These are phyloP conservation scores for Nemotelus pantherinus DNA, from an alignment of 2,888 invertebrate species.

Conservation along the genomic window DNA sequence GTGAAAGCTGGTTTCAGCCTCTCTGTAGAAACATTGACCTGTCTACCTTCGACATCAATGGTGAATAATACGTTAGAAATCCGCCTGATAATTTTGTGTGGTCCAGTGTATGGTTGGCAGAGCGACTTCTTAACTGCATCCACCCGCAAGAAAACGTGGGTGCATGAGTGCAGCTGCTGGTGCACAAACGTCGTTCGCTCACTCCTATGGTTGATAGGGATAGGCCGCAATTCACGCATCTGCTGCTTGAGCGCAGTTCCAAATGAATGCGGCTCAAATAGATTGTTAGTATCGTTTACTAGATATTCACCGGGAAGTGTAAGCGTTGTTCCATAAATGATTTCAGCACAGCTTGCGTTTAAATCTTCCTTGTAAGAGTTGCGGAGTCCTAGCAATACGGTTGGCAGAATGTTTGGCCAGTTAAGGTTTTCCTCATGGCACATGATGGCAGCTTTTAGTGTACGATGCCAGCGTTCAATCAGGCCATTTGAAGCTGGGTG, in stretches of 20 bases:
- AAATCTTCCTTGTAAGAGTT: neutral
- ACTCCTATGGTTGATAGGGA: too few species aligned
- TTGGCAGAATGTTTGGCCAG: neutral
- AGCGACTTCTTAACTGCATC: neutral
- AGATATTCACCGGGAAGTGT: neutral
- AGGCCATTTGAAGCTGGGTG: slow-evolving; percentile 61
- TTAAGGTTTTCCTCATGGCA: slow-evolving; percentile 43
- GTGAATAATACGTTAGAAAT: too few species aligned
- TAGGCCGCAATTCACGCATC: neutral
- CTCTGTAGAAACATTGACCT: neutral
- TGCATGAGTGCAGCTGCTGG: neutral
- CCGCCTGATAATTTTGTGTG: too few species aligned
- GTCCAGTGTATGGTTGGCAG: too few species aligned
- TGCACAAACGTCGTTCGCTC: too few species aligned
- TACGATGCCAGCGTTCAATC: slow-evolving; percentile 61
- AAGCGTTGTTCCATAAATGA: neutral
- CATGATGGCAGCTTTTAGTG: slow-evolving; percentile 55
- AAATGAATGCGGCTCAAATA: neutral
- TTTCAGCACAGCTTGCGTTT: neutral
- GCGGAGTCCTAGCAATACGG: neutral
- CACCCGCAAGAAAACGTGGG: neutral
- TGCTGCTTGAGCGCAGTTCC: neutral
- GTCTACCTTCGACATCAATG: too few species aligned
- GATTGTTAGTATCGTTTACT: neutral
- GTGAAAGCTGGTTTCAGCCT: neutral